phyloP scores from a whole-genome alignment of 2,113 vertebrate species.

The Lynx canadensis region DNA sequence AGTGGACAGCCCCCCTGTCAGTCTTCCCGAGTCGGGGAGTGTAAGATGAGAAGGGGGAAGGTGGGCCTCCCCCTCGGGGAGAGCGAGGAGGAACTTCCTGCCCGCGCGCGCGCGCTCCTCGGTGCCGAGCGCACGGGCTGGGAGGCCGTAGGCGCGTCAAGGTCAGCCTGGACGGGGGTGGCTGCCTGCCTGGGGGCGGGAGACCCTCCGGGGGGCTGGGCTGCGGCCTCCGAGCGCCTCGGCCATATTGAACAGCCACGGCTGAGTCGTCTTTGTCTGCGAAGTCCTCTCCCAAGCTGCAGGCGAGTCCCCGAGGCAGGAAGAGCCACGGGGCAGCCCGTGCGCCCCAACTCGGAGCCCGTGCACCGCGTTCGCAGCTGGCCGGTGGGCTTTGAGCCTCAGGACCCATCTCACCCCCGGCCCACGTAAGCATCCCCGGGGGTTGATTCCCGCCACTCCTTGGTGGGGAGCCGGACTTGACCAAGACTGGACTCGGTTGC shows the following conservation, averaged over 20 bases:
- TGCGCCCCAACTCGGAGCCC: neutral
- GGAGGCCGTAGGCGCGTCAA: neutral
- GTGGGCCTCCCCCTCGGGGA: constrained; percentile 49
- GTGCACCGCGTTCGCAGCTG: neutral
- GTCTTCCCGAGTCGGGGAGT: constrained; percentile 51
- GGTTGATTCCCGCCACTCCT: neutral
- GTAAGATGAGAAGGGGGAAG: constrained; percentile 68
- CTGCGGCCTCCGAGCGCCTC: constrained; percentile 33
- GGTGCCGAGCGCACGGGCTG: neutral
- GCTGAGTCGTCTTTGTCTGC: constrained; percentile 55
- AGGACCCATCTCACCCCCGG: neutral
- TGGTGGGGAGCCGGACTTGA: neutral
- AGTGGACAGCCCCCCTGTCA: constrained; percentile 73
- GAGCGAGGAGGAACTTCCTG: constrained; percentile 64
- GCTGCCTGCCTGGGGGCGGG: constrained; percentile 51
- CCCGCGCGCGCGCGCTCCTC: neutral
- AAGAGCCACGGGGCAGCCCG: neutral
- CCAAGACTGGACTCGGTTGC: neutral
- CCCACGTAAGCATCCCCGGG: constrained; percentile 3
- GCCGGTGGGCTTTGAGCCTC: neutral
- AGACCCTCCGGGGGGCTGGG: constrained; percentile 64
- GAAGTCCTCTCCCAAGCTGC: neutral
- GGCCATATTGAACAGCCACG: constrained; percentile 61
- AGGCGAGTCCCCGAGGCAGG: neutral
- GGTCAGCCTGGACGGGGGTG: constrained; percentile 48